These are phyloP conservation scores for Cheirogaleus medius DNA, from an alignment of 2,113 vertebrate species.

Conservation along the genomic window DNA sequence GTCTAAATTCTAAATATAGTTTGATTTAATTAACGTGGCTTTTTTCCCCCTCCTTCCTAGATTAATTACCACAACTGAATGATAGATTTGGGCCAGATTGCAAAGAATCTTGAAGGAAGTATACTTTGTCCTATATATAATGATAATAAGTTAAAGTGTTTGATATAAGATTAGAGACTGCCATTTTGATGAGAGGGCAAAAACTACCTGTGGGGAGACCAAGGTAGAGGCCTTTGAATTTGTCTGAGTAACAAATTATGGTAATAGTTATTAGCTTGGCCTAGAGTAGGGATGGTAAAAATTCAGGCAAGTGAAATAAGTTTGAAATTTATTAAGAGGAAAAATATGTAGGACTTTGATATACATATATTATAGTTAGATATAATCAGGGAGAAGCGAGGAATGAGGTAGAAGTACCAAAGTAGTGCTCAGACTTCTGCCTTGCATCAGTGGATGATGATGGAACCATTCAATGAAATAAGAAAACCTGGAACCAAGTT, in stretches of 20 bases:
- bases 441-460: not conserved
- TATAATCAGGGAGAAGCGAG: not conserved
- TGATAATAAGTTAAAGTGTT: not conserved
- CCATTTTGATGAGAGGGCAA: accelerated
- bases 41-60: not conserved
- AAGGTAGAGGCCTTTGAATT: not conserved
- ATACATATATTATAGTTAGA: not conserved
- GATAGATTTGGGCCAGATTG: not conserved
- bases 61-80: not conserved
- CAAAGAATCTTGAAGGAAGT: not conserved
- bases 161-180: not conserved
- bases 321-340: not conserved
- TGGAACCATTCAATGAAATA: not conserved
- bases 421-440: not conserved
- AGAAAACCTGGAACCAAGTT: not conserved
- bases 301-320: not conserved
- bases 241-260: not conserved
- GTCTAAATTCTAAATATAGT: not conserved
- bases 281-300: not conserved
- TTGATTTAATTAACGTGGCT: not conserved
- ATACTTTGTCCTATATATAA: not conserved
- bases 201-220: not conserved
- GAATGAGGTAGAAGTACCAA: not conserved
- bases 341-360: not conserved
- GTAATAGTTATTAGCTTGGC: not conserved